Base-by-base conservation (phyloP, 2,113 vertebrate species). In the Vulpes vulpes region DNA sequence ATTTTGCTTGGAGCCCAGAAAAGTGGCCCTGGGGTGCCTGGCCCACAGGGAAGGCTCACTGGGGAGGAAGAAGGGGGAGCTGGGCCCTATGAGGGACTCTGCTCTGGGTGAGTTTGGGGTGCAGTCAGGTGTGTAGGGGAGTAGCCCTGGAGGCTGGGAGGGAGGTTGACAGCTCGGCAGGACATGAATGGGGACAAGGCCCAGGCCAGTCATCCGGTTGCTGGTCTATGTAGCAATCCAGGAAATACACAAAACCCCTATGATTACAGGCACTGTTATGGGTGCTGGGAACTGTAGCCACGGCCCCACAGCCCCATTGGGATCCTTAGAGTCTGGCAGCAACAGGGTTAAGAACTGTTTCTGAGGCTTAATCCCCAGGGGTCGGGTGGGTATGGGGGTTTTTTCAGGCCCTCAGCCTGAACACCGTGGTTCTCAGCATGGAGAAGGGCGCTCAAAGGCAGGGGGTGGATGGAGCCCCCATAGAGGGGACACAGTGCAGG, bases 351-450 rank as follows among this genome's bases (percentile, higher is more conserved):
- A 86, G 49, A 53, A 23, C 35, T 32, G 12, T 69, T 64, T 49
- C 73, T 83, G 93, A 92, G 38, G 59, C 4, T 23, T 57, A 62
- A 15, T 53, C 22, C 64, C 59, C 43, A 91, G 19, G 7, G 20
- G 27, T 27, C 0, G 30, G 84, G 76, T 6, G 0, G 0, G 16
- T 55, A 12, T 49, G 14, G 8, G 8, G 65, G 57, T 20, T 51
- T 79, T 85, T 15, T 74, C 49, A 51, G 60, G 30, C 67, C 57
- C 23, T 51, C 55, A 19, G 25, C 23, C 60, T 15, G 43, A 43
- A 43, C 43, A 43, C 43, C 7, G 43, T n/a, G 53, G 30, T 89
- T 83, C 49, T 15, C 59, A 76, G 9, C 69, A 1, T 85, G 65
- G 25, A 8, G 73, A 43, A 12, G 25, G 2, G 22, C 8, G 10